A percentile compares a stretch with the other conserved stretches of the same genome.
Evolutionary conservation across 2,113 vertebrate species (phyloP).

Genomic region (Salvelinus sp.): DNA sequence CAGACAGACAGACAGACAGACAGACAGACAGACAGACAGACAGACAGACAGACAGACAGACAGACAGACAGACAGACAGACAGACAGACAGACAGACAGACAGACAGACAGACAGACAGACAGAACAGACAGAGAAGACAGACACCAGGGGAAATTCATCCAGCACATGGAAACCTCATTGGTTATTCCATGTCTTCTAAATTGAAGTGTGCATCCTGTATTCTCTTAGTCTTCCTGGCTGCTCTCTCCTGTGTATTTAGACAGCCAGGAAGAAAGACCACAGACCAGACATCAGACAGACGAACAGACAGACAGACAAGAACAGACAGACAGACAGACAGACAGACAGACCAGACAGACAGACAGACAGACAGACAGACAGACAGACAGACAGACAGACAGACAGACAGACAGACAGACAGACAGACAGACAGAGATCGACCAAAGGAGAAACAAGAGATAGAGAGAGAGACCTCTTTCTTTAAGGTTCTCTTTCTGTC

Average conservation of each 20-base stretch:
- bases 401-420: too few species aligned
- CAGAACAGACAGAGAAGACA: neutral
- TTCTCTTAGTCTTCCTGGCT: neutral
- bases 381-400: too few species aligned
- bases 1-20: neutral
- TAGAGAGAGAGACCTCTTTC: slow-evolving; percentile 28
- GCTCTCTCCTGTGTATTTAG: neutral
- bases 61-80: slow-evolving; percentile 20
- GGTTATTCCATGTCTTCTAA: slow-evolving; percentile 56
- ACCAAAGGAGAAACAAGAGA: too few species aligned
- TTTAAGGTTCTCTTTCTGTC: slow-evolving; percentile 34
- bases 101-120: too few species aligned
- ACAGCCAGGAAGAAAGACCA: neutral
- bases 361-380: too few species aligned
- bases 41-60: neutral
- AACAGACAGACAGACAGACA: neutral
- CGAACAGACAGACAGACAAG: slow-evolving; percentile 18
- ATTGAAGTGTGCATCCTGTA: too few species aligned
- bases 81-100: neutral
- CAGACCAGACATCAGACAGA: too few species aligned
- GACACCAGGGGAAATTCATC: slow-evolving; percentile 69
- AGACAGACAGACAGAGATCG: too few species aligned
- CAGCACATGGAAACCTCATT: slow-evolving; percentile 71
- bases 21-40: neutral
- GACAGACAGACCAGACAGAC: neutral